These are phyloP conservation scores for Notocelia uddmanniana DNA, from an alignment of 2,888 invertebrate species.

Conservation along the genomic window DNA sequence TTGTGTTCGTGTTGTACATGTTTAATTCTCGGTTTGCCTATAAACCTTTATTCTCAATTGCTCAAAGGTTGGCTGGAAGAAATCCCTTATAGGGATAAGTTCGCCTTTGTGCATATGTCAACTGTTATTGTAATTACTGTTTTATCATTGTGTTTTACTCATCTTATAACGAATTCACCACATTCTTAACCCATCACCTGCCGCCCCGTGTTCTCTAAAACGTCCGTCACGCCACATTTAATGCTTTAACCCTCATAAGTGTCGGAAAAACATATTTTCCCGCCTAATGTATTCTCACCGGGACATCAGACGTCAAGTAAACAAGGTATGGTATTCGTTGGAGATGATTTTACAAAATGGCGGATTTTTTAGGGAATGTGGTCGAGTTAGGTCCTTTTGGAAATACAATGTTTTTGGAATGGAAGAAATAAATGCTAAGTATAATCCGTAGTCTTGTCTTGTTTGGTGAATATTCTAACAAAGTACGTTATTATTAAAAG, in stretches of 20 bases:
- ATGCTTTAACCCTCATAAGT: constrained; percentile 33
- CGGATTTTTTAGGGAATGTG: background rate
- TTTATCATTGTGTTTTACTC: too few relatives aligned
- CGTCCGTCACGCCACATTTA: constrained; percentile 34
- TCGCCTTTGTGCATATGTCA: too few relatives aligned
- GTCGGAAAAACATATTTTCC: constrained; percentile 34
- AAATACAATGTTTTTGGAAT: background rate
- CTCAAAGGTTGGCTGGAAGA: too few relatives aligned
- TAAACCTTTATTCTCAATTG: too few relatives aligned
- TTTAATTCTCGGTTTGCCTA: too few relatives aligned
- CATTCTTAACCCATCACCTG: constrained; percentile 20
- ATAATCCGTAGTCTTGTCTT: background rate
- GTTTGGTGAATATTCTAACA: background rate
- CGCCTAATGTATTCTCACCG: constrained; percentile 22
- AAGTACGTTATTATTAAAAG: too few relatives aligned
- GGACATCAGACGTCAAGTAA: constrained; percentile 28
- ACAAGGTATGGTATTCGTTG: constrained; percentile 1
- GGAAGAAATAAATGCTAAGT: background rate
- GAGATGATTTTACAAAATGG: background rate
- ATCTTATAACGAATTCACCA: background rate
- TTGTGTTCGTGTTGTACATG: too few relatives aligned
- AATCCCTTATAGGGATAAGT: too few relatives aligned
- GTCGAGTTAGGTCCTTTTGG: background rate
- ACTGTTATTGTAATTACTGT: too few relatives aligned
- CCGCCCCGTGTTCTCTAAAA: constrained; percentile 11